These are phyloP conservation scores for Brevimyrus niger DNA, from an alignment of 2,113 vertebrate genomes.

Conservation along the genomic window DNA sequence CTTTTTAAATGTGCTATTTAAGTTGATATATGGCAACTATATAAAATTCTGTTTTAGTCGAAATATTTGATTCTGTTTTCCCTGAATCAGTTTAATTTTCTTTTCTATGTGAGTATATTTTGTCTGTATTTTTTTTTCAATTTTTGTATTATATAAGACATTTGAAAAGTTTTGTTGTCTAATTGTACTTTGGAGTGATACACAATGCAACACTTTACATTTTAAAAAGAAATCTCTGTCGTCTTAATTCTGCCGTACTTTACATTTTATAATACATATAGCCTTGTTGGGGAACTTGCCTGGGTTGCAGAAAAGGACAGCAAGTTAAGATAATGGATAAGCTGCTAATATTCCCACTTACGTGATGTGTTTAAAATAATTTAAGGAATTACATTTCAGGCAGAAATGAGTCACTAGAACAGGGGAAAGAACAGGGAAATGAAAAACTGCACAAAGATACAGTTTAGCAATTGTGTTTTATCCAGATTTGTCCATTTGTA, in stretches of 20 bases:
- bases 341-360: background rate
- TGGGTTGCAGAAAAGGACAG: background rate
- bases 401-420: background rate
- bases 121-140: background rate
- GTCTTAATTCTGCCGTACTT: background rate
- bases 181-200: background rate
- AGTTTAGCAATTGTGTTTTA: background rate
- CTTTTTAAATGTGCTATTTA: conserved; percentile 6
- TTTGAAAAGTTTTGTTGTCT: background rate
- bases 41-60: background rate
- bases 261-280: background rate
- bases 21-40: background rate
- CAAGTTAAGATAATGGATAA: background rate
- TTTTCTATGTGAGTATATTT: background rate
- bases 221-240: background rate
- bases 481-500: background rate
- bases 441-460: background rate
- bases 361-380: too few species aligned
- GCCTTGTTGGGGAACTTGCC: background rate
- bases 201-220: background rate
- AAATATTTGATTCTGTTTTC: background rate
- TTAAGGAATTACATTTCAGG: too few species aligned
- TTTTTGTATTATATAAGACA: conserved; percentile 4
- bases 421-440: background rate
- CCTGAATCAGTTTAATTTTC: background rate